Evolutionary conservation across 2,113 vertebrate genomes (phyloP).

Genomic region (Gallinago jamesoni): DNA sequence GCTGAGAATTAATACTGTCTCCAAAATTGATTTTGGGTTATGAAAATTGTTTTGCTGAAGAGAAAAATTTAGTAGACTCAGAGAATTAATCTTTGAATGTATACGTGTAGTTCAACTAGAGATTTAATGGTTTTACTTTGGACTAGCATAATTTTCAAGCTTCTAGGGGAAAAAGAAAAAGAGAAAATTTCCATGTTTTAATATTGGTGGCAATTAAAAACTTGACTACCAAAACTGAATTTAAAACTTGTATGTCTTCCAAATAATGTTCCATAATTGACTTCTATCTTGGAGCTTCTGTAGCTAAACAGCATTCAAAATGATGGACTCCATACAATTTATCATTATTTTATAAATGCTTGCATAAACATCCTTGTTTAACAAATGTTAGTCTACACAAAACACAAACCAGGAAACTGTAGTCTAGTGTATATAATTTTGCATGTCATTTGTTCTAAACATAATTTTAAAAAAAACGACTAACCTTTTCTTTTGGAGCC

Average conservation of each 20-base stretch:
- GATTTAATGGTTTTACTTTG: background rate
- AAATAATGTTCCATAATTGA: background rate
- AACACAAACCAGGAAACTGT: background rate
- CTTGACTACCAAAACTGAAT: background rate
- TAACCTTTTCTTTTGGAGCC: background rate
- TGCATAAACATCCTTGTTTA: background rate
- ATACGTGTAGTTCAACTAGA: background rate
- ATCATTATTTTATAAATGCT: slow-evolving; percentile 38
- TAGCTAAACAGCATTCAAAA: background rate
- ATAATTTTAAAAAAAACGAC: background rate
- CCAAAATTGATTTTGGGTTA: background rate
- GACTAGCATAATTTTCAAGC: background rate
- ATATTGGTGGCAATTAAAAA: background rate
- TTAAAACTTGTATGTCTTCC: background rate
- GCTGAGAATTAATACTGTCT: background rate
- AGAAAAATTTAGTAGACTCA: background rate
- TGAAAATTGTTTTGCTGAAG: background rate
- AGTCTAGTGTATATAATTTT: slow-evolving; percentile 7
- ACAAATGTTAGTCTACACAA: background rate
- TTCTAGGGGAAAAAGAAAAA: background rate
- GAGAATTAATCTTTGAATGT: background rate
- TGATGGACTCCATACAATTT: background rate
- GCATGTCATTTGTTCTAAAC: slow-evolving; percentile 35
- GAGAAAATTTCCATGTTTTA: background rate
- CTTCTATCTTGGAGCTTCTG: background rate